Base-by-base conservation (phyloP, 2,888 invertebrate genomes). In the Hyppa rectilinea region DNA sequence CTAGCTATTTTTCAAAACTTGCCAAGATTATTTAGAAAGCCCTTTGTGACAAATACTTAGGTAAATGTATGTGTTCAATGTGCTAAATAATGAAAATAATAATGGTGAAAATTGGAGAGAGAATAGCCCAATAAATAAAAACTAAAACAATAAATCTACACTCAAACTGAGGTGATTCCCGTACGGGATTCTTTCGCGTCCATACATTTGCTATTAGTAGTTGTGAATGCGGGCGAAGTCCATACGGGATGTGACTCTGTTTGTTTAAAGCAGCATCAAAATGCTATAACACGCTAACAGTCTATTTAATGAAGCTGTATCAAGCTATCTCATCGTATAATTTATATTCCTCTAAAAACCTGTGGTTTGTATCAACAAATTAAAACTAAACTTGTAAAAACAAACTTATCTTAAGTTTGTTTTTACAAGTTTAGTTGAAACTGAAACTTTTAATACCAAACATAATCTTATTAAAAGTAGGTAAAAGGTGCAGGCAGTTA, bases 41-140 rank as follows among this genome's bases (percentile, higher is more conserved):
- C 5, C 12, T 43, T 55, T 38, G 26, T 79, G n/a, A 45, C 9
- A 60, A 74, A 72, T 49, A 59, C 71, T 45, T 59, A 23, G 9
- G 62, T 50, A 34, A 56, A 56, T 34, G 45, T 55, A 79, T 72
- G 53, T 73, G 79, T 53, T 78, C 71, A 47, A 36, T 36, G 55
- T 79, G 73, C 31, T 17, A 59, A 36, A n/a, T 43, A 14, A 23
- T 71, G 20, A 40, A n/a, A n/a, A n/a, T n/a, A n/a, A n/a, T n/a
- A n/a, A n/a, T n/a, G 14, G 14, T 40, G 14, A 40, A 71, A 34
- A 47, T 40, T 53, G 45, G 7, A 68, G 9, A 40, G 17, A 17
- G 45, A 12, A 75, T 52, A 40, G 40, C 20, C 53, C 49, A 55
- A 20, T 20, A 47, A 38, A 7, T 12, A 29, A 55, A 45, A n/a